Conservation (phyloP, 2,888 invertebrate genomes). For the Oligia latruncula region DNA sequence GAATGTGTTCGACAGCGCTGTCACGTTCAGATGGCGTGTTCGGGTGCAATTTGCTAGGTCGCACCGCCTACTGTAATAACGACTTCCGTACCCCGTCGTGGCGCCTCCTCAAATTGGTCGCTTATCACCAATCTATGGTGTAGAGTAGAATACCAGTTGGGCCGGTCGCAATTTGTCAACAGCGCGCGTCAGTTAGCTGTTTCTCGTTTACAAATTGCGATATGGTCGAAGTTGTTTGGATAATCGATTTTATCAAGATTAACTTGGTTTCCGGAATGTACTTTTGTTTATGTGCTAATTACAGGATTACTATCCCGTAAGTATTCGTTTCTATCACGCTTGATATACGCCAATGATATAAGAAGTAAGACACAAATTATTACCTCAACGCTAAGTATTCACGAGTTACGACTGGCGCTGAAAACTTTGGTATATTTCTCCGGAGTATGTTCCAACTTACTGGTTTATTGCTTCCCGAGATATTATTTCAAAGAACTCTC, state of each 20-base stretch:
- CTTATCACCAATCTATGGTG: constrained; percentile 89
- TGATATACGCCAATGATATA: constrained; percentile 62
- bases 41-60: constrained; percentile 87
- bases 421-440: constrained; percentile 87
- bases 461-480: constrained; percentile 88
- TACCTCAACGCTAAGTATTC: constrained; percentile 77
- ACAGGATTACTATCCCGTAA: constrained; percentile 2
- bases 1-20: constrained; percentile 89
- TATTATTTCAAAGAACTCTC: constrained; percentile 89
- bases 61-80: constrained; percentile 90
- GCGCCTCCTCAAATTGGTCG: constrained; percentile 90
- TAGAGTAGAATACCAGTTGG: constrained; percentile 87
- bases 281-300: constrained; percentile 11
- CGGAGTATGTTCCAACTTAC: constrained; percentile 86
- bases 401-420: constrained; percentile 79
- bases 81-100: constrained; percentile 90
- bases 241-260: constrained; percentile 59
- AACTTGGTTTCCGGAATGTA: constrained; percentile 6
- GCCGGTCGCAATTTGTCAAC: constrained; percentile 87
- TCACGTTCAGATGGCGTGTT: constrained; percentile 89
- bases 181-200: constrained; percentile 77
- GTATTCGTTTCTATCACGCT: constrained; percentile 10
- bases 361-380: constrained; percentile 76
- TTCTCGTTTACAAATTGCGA: constrained; percentile 78
- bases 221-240: constrained; percentile 57